Percentiles rank a stretch among this genome's conserved stretches.
Evolutionary conservation across 2,113 vertebrate genomes (phyloP).

Genomic region (Dipodomys stephensi): DNA sequence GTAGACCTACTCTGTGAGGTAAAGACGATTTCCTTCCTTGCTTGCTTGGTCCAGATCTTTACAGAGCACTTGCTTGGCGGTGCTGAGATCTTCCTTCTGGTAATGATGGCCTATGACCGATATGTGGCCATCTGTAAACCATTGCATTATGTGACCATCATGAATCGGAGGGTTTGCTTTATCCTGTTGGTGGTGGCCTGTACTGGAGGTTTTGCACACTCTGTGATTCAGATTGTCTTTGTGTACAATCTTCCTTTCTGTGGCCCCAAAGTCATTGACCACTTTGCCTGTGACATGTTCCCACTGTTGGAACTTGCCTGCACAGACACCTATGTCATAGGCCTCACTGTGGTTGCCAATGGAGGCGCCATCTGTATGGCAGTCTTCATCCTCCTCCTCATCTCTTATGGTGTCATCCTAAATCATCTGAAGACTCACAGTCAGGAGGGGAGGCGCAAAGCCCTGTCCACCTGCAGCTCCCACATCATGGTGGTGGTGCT

Average conservation of each 20-base stretch:
- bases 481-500: conserved; percentile 67
- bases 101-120: conserved; percentile 66
- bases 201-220: conserved; percentile 37
- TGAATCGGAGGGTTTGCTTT: conserved; percentile 28
- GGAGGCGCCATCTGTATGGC: conserved; percentile 38
- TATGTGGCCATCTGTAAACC: conserved; percentile 75
- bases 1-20: not conserved
- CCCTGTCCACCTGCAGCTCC: conserved; percentile 71
- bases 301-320: conserved; percentile 61
- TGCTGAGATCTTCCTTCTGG: conserved; percentile 67
- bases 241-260: conserved; percentile 70
- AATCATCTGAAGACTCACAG: conserved; percentile 36
- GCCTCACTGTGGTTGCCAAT: not conserved
- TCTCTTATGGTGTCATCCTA: not conserved
- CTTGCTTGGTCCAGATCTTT: conserved; percentile 73
- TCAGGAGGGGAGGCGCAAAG: conserved; percentile 64
- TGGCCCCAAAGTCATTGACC: not conserved
- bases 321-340: not conserved
- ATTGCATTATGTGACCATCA: conserved; percentile 65
- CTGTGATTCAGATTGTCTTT: conserved; percentile 13
- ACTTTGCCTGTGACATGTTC: conserved; percentile 71
- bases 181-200: not conserved
- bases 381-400: not conserved
- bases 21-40: conserved; percentile 59
- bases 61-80: conserved; percentile 54